Percentiles rank a stretch among this genome's conserved stretches.
Evolutionary conservation across 2,113 vertebrate genomes (phyloP).

Genomic region (Martes martes): DNA sequence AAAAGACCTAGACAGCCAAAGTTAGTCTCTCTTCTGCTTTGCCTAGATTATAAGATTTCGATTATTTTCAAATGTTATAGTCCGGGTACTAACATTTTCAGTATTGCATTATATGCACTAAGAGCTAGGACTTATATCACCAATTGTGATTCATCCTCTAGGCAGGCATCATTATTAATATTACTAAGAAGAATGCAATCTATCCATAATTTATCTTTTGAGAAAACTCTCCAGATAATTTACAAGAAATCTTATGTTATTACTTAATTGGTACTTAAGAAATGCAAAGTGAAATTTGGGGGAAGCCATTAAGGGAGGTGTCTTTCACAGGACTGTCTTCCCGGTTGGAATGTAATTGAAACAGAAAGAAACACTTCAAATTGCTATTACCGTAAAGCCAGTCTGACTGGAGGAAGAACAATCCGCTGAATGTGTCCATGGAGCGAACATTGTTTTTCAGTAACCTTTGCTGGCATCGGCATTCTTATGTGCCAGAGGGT

Average conservation of each 20-base stretch:
- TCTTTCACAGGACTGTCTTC: background rate
- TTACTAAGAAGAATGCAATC: background rate
- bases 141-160: background rate
- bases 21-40: background rate
- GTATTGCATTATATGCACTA: background rate
- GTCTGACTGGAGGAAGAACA: background rate
- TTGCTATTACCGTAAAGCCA: background rate
- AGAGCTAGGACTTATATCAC: background rate
- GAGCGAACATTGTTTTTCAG: background rate
- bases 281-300: slow-evolving; percentile 24
- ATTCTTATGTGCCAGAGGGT: background rate
- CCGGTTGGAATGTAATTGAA: background rate
- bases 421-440: background rate
- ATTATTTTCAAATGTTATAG: background rate
- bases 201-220: slow-evolving; percentile 26
- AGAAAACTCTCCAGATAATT: slow-evolving; percentile 13
- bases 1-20: background rate
- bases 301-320: background rate
- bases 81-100: background rate
- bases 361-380: background rate
- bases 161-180: background rate
- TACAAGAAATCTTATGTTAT: slow-evolving; percentile 8
- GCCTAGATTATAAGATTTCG: background rate
- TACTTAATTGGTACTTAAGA: slow-evolving; percentile 36
- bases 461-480: background rate